These are phyloP conservation scores for Anthrax anthrax DNA, from an alignment of 2,888 invertebrate species.

Conservation along the genomic window DNA sequence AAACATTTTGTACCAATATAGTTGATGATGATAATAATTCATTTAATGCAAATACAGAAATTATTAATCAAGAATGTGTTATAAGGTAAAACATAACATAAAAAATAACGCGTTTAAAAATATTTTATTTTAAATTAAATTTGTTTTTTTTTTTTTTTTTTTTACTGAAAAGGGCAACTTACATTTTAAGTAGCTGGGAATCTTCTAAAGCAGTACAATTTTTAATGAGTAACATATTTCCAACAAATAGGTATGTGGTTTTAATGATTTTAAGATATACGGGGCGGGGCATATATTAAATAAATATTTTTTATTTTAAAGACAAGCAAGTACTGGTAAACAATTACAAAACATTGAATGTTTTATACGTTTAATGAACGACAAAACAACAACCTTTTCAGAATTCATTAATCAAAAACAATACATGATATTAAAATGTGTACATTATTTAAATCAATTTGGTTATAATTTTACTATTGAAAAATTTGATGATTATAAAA, in stretches of 20 bases:
- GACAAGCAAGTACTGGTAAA: slow-evolving; percentile 21
- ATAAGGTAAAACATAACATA: slow-evolving; percentile 20
- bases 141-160: background rate
- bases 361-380: slow-evolving; percentile 29
- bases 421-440: slow-evolving; percentile 31
- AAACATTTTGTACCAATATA: slow-evolving; percentile 31
- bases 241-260: slow-evolving; percentile 24
- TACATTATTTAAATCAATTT: slow-evolving; percentile 29
- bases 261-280: background rate
- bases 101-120: too few species aligned
- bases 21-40: slow-evolving; percentile 17
- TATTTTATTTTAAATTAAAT: background rate
- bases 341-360: slow-evolving; percentile 33
- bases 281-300: background rate
- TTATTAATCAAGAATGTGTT: slow-evolving; percentile 25
- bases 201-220: slow-evolving; percentile 26
- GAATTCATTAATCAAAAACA: slow-evolving; percentile 26
- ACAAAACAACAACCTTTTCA: slow-evolving; percentile 21
- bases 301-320: slow-evolving; percentile 2
- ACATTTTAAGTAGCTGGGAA: slow-evolving; percentile 31
- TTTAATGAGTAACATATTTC: slow-evolving; percentile 26
- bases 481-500: slow-evolving; percentile 31
- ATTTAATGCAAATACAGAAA: slow-evolving; percentile 5
- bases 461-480: slow-evolving; percentile 30
- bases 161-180: slow-evolving; percentile 28